Evolutionary conservation across 2,888 invertebrate genomes (phyloP).

Genomic region (Clanis bilineata): DNA sequence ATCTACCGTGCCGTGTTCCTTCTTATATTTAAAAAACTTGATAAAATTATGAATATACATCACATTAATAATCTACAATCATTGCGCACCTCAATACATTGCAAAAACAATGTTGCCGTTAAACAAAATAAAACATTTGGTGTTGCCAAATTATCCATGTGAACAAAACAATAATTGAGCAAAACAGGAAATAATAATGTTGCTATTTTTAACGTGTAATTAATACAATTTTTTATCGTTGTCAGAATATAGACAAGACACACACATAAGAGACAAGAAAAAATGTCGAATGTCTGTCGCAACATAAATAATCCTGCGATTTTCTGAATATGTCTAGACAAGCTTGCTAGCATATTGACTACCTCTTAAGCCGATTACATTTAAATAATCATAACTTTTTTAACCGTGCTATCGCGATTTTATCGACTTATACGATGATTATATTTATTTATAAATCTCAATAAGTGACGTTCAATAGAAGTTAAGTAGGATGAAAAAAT

Average conservation of each 20-base stretch:
- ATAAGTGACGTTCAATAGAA: neutral
- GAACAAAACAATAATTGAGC: neutral
- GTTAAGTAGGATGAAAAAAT: neutral
- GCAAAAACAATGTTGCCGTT: constrained; percentile 19
- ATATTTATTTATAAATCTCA: neutral
- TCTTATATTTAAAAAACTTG: neutral
- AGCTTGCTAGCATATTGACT: neutral
- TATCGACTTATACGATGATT: neutral
- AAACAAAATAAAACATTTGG: constrained; percentile 23
- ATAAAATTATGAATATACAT: neutral
- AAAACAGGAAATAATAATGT: neutral
- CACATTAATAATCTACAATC: neutral
- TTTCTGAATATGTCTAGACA: neutral
- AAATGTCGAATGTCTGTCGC: too few species aligned
- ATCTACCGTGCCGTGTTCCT: neutral
- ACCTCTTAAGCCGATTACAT: neutral
- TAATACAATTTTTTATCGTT: neutral
- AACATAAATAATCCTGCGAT: neutral
- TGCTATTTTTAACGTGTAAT: neutral
- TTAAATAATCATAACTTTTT: neutral
- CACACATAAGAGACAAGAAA: too few species aligned
- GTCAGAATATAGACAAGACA: neutral
- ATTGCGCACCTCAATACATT: constrained; percentile 1
- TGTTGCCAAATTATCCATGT: constrained; percentile 12
- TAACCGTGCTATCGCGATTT: neutral